Percentiles rank a stretch among this genome's conserved stretches.
Evolutionary conservation across 2,113 vertebrate genomes (phyloP).

Genomic region (Mola mola): DNA sequence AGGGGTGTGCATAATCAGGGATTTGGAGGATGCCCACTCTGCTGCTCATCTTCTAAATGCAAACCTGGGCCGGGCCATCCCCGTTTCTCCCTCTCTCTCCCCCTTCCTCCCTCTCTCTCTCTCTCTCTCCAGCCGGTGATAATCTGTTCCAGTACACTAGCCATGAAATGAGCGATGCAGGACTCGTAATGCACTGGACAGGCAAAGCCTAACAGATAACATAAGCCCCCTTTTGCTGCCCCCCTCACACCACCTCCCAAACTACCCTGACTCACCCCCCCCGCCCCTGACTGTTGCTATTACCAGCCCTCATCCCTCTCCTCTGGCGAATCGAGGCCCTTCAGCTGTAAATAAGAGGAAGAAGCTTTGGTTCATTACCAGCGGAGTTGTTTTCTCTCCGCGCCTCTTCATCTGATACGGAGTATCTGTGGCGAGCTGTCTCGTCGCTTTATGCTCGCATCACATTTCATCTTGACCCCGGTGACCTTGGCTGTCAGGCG

Average conservation of each 20-base stretch:
- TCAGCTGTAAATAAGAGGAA: conserved; percentile 62
- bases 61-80: conserved; percentile 50
- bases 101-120: conserved; percentile 4
- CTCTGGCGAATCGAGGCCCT: conserved; percentile 54
- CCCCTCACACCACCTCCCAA: neutral
- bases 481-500: conserved; percentile 65
- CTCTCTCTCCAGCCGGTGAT: conserved; percentile 64
- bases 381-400: conserved; percentile 38
- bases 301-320: conserved; percentile 34
- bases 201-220: conserved; percentile 77
- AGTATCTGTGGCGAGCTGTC: conserved; percentile 62
- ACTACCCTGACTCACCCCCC: neutral
- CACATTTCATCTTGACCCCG: conserved; percentile 51
- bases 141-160: conserved; percentile 79
- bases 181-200: conserved; percentile 74
- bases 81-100: neutral
- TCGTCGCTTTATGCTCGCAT: conserved; percentile 37
- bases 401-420: conserved; percentile 48
- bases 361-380: conserved; percentile 60
- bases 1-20: conserved; percentile 71
- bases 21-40: conserved; percentile 70
- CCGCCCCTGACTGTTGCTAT: too few relatives aligned
- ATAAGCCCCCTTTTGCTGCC: conserved; percentile 46
- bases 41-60: conserved; percentile 70
- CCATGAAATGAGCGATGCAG: conserved; percentile 77